These are phyloP conservation scores for Lithophane socia DNA, from an alignment of 2,888 invertebrate genomes.

Conservation along the genomic window DNA sequence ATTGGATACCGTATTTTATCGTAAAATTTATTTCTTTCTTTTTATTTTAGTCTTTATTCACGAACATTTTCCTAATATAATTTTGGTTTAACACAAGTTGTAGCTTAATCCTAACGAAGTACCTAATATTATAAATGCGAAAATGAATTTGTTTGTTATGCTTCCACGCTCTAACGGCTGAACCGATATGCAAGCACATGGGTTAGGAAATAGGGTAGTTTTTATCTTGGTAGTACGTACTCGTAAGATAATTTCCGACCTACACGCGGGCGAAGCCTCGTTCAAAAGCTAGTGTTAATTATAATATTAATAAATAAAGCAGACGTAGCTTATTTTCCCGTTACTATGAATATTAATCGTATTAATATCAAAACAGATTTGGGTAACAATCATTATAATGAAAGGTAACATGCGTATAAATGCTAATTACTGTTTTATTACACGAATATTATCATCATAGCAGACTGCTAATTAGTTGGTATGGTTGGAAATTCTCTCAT, in stretches of 20 bases:
- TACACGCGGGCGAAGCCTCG: too few species aligned
- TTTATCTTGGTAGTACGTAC: too few species aligned
- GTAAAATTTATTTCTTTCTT: neutral
- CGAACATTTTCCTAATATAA: neutral
- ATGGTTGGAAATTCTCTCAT: neutral
- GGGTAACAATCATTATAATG: neutral
- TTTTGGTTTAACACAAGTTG: too few species aligned
- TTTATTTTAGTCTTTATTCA: neutral
- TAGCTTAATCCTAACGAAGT: neutral
- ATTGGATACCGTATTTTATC: neutral
- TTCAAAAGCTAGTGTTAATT: too few species aligned
- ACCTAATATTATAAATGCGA: too few species aligned
- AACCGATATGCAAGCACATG: too few species aligned
- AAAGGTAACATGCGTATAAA: neutral
- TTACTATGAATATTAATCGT: neutral
- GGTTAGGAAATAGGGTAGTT: too few species aligned
- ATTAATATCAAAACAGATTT: constrained; percentile 6
- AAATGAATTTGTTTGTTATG: too few species aligned
- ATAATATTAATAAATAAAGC: too few species aligned
- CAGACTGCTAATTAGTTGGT: neutral
- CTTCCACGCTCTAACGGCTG: too few species aligned
- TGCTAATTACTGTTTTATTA: constrained; percentile 1
- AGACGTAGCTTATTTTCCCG: too few species aligned
- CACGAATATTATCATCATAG: neutral
- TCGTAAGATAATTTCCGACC: too few species aligned